Percentiles rank a stretch among this genome's conserved stretches.
Evolutionary conservation across 2,797 vertebrate genomes (phyloP).

Genomic region (Streptopelia turtur): DNA sequence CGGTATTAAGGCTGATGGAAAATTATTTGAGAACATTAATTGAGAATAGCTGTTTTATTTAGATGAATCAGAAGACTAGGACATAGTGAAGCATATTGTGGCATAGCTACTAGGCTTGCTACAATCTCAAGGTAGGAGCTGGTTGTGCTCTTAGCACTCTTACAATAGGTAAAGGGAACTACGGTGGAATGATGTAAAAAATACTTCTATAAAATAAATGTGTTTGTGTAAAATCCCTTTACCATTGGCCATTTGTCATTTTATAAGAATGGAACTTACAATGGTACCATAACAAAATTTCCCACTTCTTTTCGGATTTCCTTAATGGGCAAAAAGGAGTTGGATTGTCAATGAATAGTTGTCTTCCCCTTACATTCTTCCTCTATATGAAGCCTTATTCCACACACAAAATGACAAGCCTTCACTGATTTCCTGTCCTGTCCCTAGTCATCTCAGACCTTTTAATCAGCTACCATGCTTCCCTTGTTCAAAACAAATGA

Average conservation of each 20-base stretch:
- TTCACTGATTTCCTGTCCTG: background rate
- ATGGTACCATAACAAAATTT: background rate
- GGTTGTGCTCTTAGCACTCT: background rate
- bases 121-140: background rate
- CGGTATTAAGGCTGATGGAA: fast-evolving
- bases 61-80: background rate
- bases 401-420: fast-evolving
- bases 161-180: background rate
- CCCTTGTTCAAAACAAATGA: background rate
- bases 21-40: background rate
- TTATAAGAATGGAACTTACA: background rate
- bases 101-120: background rate
- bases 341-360: background rate
- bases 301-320: background rate
- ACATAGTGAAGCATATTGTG: background rate
- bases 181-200: background rate
- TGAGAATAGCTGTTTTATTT: background rate
- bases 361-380: background rate
- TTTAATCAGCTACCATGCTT: background rate
- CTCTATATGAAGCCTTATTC: background rate
- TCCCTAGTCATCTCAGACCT: background rate
- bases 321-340: background rate
- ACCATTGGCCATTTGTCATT: background rate
- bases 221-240: background rate
- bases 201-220: background rate